Evolutionary conservation across 2,113 vertebrate species (phyloP).

Genomic region (Cebus imitator): DNA sequence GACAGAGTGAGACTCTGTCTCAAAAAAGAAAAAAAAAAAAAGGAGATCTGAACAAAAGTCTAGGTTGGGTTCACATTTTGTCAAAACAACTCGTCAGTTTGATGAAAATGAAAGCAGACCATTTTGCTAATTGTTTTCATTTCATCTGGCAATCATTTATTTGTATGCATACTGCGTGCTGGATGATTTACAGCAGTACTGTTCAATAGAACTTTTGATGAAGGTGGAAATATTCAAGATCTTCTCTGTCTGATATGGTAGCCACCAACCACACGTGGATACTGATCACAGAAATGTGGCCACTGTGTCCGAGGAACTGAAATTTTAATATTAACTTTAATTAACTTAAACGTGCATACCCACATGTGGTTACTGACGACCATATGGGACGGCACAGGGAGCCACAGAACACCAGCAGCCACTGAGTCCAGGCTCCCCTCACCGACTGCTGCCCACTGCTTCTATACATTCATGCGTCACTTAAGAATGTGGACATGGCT

Average conservation of each 20-base stretch:
- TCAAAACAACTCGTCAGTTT: neutral
- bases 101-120: neutral
- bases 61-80: neutral
- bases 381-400: neutral
- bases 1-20: too few species aligned
- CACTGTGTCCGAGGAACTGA: neutral
- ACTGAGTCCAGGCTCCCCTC: neutral
- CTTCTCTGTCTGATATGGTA: neutral
- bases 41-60: neutral
- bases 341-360: neutral
- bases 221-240: neutral
- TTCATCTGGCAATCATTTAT: neutral
- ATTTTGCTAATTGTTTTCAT: neutral
- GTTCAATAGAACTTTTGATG: neutral
- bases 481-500: neutral
- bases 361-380: neutral
- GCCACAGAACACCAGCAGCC: rapidly evolving
- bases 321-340: neutral
- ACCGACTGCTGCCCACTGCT: neutral
- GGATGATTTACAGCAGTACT: neutral
- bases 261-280: neutral
- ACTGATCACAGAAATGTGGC: neutral
- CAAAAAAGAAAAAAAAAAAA: too few species aligned
- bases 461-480: neutral
- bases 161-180: neutral